These are phyloP conservation scores for Perdita meconis DNA, from an alignment of 2,888 invertebrate genomes.

Conservation along the genomic window DNA sequence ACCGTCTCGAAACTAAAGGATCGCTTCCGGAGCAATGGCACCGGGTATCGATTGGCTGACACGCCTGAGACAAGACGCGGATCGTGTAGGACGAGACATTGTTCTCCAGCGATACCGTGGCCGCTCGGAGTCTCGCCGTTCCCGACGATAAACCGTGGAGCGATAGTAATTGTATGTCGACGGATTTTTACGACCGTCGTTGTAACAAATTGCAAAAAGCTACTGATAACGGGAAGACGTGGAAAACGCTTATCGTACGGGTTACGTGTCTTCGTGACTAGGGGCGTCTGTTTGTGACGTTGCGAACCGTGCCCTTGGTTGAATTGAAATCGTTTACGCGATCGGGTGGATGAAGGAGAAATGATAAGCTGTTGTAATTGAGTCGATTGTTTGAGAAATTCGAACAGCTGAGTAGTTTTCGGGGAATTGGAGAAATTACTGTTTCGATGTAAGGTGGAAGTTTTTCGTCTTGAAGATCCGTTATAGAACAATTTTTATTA, in stretches of 20 bases:
- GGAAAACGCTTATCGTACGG: slow-evolving; percentile 12
- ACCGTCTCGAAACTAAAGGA: slow-evolving; percentile 54
- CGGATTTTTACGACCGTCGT: slow-evolving; percentile 22
- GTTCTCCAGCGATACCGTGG: slow-evolving; percentile 37
- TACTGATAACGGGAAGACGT: background rate
- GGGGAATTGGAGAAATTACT: no score
- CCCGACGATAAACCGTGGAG: slow-evolving; percentile 18
- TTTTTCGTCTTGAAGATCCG: no score
- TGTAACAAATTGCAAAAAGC: background rate
- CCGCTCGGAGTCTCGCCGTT: background rate
- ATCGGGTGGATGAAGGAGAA: background rate
- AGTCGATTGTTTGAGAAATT: no score
- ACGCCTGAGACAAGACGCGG: slow-evolving; percentile 45
- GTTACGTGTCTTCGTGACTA: slow-evolving; percentile 12
- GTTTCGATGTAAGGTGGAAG: no score
- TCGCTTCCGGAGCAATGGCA: slow-evolving; percentile 64
- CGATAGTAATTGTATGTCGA: background rate
- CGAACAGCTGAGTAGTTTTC: no score
- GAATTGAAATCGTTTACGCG: background rate
- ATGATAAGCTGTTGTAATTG: no score
- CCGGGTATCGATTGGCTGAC: slow-evolving; percentile 68
- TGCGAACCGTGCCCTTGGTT: slow-evolving; percentile 18
- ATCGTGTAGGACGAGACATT: slow-evolving; percentile 57
- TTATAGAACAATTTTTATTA: no score
- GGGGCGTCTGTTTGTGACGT: slow-evolving; percentile 24